These are phyloP conservation scores for Pandemis cinnamomeana DNA, from an alignment of 2,888 invertebrate species.

Conservation along the genomic window DNA sequence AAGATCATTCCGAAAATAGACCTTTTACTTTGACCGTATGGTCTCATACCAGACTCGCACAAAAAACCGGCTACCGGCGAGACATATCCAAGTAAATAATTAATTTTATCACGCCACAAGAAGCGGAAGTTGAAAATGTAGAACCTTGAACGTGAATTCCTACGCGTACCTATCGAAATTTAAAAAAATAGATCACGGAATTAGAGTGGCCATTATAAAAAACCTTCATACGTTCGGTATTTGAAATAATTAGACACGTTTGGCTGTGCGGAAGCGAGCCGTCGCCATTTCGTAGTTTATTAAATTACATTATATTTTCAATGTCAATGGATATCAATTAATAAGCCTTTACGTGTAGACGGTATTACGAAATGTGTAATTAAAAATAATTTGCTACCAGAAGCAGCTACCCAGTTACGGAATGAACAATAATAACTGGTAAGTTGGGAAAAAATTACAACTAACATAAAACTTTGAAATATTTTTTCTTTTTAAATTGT, in stretches of 20 bases:
- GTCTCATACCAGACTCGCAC: not conserved
- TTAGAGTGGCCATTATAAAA: conserved; percentile 32
- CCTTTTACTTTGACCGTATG: conserved; percentile 18
- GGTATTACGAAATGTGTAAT: conserved; percentile 32
- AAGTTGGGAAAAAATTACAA: not conserved
- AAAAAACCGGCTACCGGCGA: conserved; percentile 16
- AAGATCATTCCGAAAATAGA: conserved; percentile 27
- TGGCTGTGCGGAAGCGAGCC: conserved; percentile 27
- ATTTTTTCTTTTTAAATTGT: no score
- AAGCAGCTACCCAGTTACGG: conserved; percentile 10
- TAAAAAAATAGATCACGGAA: conserved; percentile 36
- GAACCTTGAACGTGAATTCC: conserved; percentile 44
- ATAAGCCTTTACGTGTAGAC: conserved; percentile 11
- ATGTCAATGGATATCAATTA: conserved; percentile 34
- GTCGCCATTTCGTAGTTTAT: conserved; percentile 34
- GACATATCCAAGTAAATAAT: conserved; percentile 31
- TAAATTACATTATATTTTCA: conserved; percentile 36
- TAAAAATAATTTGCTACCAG: conserved; percentile 30
- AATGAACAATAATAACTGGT: not conserved
- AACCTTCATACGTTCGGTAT: conserved; percentile 38
- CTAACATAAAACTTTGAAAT: no score
- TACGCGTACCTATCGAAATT: conserved; percentile 23
- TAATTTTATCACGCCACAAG: conserved; percentile 31
- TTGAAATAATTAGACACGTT: conserved; percentile 28
- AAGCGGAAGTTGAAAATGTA: conserved; percentile 40